phyloP scores from a whole-genome alignment of 2,888 invertebrate genomes.

The Vesta saturnalis region DNA sequence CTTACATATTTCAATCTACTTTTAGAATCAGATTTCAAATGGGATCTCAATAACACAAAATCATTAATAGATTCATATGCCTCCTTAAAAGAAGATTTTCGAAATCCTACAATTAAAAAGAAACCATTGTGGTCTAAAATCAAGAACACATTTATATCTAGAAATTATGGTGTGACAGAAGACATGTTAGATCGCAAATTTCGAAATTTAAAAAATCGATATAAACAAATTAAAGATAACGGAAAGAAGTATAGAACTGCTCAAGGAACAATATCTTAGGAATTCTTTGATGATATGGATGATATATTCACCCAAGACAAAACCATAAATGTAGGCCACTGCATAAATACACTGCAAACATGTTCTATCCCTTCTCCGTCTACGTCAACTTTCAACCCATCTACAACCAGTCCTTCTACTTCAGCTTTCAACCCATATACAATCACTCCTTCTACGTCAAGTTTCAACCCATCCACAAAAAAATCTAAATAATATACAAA shows the following conservation, averaged over 20 bases:
- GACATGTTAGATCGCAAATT: background rate
- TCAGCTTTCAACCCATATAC: no score
- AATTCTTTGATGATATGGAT: constrained; percentile 6
- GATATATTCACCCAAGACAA: background rate
- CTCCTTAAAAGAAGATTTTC: constrained; percentile 7
- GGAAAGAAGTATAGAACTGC: background rate
- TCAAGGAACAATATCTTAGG: background rate
- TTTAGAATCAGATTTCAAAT: constrained; percentile 5
- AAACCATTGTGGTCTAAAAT: constrained; percentile 5
- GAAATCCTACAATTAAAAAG: background rate
- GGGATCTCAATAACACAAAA: background rate
- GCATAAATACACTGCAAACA: background rate
- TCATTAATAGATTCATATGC: background rate
- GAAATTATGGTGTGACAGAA: background rate
- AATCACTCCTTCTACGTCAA: no score
- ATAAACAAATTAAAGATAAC: background rate
- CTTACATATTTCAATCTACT: constrained; percentile 2
- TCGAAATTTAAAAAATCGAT: background rate
- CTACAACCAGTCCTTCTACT: background rate
- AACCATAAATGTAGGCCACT: constrained; percentile 4
- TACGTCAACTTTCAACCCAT: background rate
- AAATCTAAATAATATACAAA: background rate
- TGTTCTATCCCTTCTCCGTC: background rate
- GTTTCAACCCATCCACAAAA: background rate
- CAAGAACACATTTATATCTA: background rate